Evolutionary conservation across 2,888 invertebrate genomes (phyloP), one percentile per base, ranked within the genome.

Genomic region (Mesorhabditis sp.): DNA sequence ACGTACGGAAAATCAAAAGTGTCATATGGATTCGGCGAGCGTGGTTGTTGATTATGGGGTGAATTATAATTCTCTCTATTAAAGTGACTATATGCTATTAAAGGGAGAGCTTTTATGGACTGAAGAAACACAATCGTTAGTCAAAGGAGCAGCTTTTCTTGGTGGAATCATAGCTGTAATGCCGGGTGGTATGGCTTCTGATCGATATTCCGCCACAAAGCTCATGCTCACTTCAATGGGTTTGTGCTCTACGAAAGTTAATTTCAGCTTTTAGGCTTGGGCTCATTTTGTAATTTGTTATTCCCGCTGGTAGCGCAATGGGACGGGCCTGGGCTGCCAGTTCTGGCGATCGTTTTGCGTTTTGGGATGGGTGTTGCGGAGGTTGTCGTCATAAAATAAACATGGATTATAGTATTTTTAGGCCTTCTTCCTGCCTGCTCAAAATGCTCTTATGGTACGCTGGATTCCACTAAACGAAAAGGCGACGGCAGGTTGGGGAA

Each of bases 381-480:
- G n/a, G 58, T 50, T 50, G 7, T 50, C 7, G 58, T 2, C 58
- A 50, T 50, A 13, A 10, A 50, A 13, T 50, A 13, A 10, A 10
- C 7, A 50, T 50, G 7, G 10, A 50, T 2, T 13, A 50, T 50
- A 10, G n/a, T n/a, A 50, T 13, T 50, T 50, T 50, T 50, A 50
- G 58, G 58, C 58, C 10, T 50, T 50, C n/a, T 50, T 50, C 58
- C n/a, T 50, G 1, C 58, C 58, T 13, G 58, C 58, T 10, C 58
- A 50, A 50, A 50, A 50, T n/a, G 58, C 58, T 10, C n/a, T 50
- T 10, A 50, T 50, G 58, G 58, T 50, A 13, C 58, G 58, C 10
- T 50, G 58, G 58, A 50, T 50, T 50, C 58, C 58, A 2, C n/a
- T 50, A n/a, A 50, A 50, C 58, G 58, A 50, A n/a, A 50, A 50